Evolutionary conservation across 1,140 invertebrate genomes (phyloP).

Genomic region (Cepaea nemoralis): DNA sequence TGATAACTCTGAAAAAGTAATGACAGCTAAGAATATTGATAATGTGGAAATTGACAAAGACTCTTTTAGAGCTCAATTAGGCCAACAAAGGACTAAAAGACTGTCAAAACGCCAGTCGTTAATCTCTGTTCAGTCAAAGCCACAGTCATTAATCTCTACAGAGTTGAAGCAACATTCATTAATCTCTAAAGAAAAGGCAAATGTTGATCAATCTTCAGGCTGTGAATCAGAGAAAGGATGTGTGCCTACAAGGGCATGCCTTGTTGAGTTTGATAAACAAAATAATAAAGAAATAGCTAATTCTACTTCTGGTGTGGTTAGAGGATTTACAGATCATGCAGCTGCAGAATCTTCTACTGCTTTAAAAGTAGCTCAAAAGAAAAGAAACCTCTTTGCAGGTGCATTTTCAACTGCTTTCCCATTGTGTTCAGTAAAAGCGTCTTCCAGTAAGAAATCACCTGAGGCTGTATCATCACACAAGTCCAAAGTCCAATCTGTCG

Average conservation of each 20-base stretch:
- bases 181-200: too few relatives aligned
- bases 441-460: neutral
- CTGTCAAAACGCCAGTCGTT: neutral
- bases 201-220: too few relatives aligned
- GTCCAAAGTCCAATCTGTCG: neutral
- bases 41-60: neutral
- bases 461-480: neutral
- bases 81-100: neutral
- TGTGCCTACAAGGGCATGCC: too few relatives aligned
- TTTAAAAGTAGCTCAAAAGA: conserved; percentile 8
- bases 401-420: neutral
- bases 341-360: too few relatives aligned
- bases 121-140: neutral
- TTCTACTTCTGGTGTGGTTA: too few relatives aligned
- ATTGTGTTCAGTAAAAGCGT: neutral
- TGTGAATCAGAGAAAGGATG: too few relatives aligned
- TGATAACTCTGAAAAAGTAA: neutral
- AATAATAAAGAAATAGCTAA: too few relatives aligned
- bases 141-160: too few relatives aligned
- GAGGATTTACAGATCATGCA: too few relatives aligned
- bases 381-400: conserved; percentile 15
- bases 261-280: too few relatives aligned
- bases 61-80: neutral
- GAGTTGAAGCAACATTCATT: too few relatives aligned
- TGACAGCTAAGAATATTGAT: neutral